These are phyloP conservation scores for Tanytarsus gracilentus DNA, from an alignment of 2,888 invertebrate genomes.

Conservation along the genomic window DNA sequence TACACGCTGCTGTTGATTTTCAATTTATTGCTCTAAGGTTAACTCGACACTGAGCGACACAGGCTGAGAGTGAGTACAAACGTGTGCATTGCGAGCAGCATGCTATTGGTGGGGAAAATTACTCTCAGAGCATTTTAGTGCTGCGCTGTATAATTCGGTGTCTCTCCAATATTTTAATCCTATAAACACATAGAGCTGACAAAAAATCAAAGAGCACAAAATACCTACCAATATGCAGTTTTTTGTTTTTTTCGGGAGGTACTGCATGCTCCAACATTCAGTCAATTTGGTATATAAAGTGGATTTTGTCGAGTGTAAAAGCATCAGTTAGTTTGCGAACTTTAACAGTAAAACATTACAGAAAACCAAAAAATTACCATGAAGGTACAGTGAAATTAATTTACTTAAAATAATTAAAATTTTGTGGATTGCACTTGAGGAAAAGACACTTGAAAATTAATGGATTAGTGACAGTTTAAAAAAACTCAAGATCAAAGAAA, in stretches of 20 bases:
- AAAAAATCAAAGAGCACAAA: background rate
- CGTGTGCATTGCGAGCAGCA: too few relatives aligned
- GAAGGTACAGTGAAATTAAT: constrained; percentile 20
- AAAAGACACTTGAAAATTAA: too few relatives aligned
- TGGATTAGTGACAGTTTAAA: too few relatives aligned
- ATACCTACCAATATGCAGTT: background rate
- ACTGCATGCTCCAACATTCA: background rate
- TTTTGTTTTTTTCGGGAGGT: background rate
- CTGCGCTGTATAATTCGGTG: too few relatives aligned
- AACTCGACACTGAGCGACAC: background rate
- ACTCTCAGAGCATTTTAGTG: too few relatives aligned
- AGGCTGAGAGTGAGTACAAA: background rate
- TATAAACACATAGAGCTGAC: background rate
- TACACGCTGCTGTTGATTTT: background rate
- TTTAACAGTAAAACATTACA: constrained; percentile 4
- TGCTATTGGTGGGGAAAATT: too few relatives aligned
- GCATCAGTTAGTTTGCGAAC: constrained; percentile 25
- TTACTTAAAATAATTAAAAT: background rate
- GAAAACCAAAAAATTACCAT: background rate
- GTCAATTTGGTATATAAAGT: constrained; percentile 14
- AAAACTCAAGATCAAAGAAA: too few relatives aligned
- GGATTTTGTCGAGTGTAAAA: background rate
- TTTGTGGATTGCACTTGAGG: too few relatives aligned
- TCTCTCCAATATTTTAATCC: too few relatives aligned
- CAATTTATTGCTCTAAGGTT: constrained; percentile 8